These are phyloP conservation scores for Mormyrops attenuatus DNA, from an alignment of 2,797 vertebrate genomes.

Conservation along the genomic window DNA sequence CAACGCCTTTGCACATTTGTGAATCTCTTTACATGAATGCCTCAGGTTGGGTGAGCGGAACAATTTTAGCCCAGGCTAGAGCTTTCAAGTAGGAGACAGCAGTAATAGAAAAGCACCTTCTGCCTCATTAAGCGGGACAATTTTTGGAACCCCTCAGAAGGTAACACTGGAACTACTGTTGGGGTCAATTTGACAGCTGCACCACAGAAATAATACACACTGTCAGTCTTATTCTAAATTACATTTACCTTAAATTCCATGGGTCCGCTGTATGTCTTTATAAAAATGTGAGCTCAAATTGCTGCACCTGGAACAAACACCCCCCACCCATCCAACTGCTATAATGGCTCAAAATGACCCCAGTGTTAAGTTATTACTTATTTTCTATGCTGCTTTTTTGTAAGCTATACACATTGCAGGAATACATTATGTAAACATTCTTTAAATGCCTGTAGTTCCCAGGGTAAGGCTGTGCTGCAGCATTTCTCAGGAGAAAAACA, in stretches of 20 bases:
- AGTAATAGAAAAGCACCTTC: not conserved
- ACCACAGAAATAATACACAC: not conserved
- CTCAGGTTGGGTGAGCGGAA: not conserved
- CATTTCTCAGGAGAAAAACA: not conserved
- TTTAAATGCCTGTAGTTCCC: not conserved
- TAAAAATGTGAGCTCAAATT: not conserved
- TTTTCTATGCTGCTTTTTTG: not conserved
- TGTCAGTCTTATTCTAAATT: conserved; percentile 3
- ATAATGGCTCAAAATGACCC: not conserved
- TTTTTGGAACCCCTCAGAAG: not conserved
- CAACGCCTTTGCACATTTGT: not conserved
- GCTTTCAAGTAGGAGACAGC: not conserved
- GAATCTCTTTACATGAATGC: not conserved
- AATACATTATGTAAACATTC: not conserved
- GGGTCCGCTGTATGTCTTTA: not conserved
- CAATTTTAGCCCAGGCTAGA: not conserved
- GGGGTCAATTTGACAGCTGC: not conserved
- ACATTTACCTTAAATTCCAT: not conserved
- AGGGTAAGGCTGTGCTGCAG: not conserved
- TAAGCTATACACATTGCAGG: not conserved
- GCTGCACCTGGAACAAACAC: not conserved
- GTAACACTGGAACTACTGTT: not conserved
- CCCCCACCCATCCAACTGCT: not conserved
- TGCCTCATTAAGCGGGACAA: not conserved
- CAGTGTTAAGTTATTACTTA: not conserved